These are phyloP conservation scores for Hofmannophila pseudospretella DNA, from an alignment of 2,888 invertebrate genomes.

Conservation along the genomic window DNA sequence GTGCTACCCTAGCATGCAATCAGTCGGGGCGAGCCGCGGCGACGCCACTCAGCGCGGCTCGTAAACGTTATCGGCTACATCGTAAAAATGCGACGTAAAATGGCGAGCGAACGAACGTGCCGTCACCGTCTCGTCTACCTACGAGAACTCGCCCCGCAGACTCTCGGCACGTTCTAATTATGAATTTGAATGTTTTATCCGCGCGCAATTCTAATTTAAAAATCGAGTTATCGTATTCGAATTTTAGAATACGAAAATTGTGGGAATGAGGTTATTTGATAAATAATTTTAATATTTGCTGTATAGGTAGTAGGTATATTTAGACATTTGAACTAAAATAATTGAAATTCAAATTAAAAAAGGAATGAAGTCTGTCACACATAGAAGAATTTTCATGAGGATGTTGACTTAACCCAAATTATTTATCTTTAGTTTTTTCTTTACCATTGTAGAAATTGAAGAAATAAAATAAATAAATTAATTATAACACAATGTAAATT, in stretches of 20 bases:
- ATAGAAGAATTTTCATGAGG: no score
- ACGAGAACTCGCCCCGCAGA: slow-evolving; percentile 5
- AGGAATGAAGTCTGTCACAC: no score
- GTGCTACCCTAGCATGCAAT: slow-evolving; percentile 54
- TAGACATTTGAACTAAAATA: no score
- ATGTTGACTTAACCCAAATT: no score
- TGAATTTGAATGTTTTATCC: slow-evolving; percentile 21
- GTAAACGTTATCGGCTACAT: slow-evolving; percentile 74
- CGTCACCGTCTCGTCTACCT: slow-evolving; percentile 10
- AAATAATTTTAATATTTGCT: no score
- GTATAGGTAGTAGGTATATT: no score
- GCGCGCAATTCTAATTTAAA: slow-evolving; percentile 13
- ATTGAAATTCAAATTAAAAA: no score
- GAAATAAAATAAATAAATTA: no score
- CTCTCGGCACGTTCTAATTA: slow-evolving; percentile 20
- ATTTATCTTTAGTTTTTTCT: no score
- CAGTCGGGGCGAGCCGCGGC: slow-evolving; percentile 68
- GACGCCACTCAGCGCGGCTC: slow-evolving; percentile 72
- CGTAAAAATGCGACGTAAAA: slow-evolving; percentile 73
- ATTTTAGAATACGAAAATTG: not conserved
- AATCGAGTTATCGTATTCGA: slow-evolving; percentile 7
- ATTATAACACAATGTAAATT: no score
- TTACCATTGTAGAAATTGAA: no score
- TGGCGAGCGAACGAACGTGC: slow-evolving; percentile 36
- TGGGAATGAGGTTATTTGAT: no score